Conservation (phyloP, 2,888 invertebrate species). For the Plagodis pulveraria region DNA sequence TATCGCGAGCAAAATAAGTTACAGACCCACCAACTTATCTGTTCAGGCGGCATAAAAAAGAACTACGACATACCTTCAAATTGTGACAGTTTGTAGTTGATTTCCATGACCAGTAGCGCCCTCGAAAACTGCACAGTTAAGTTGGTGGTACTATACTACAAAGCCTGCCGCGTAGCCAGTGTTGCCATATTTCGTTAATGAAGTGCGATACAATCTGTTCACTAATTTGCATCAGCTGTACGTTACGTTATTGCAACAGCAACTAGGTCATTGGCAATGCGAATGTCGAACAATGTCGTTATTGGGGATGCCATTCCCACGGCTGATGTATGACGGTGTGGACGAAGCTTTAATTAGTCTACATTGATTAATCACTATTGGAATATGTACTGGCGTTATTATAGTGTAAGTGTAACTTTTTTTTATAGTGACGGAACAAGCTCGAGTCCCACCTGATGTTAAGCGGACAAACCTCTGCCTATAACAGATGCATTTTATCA, state of each 20-base stretch:
- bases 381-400: slow-evolving; percentile 1
- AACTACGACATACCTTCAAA: too few relatives aligned
- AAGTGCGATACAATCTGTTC: slow-evolving; percentile 17
- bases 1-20: too few relatives aligned
- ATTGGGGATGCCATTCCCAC: slow-evolving; percentile 21
- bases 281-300: slow-evolving; percentile 22
- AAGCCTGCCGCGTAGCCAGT: slow-evolving; percentile 8
- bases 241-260: slow-evolving; percentile 21
- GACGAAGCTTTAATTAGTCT: slow-evolving; percentile 22
- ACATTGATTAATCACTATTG: slow-evolving; percentile 18
- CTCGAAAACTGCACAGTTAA: neutral
- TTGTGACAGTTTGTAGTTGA: too few relatives aligned
- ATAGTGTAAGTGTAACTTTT: neutral
- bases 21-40: too few relatives aligned
- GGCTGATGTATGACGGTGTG: slow-evolving; percentile 11
- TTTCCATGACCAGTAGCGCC: too few relatives aligned
- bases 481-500: too few relatives aligned
- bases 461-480: too few relatives aligned
- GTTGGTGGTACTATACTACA: too few relatives aligned
- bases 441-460: too few relatives aligned
- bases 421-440: too few relatives aligned
- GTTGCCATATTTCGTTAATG: slow-evolving; percentile 12
- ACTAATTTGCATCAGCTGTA: slow-evolving; percentile 31
- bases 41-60: too few relatives aligned
- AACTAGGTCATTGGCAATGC: slow-evolving; percentile 37